Evolutionary conservation across 2,888 invertebrate genomes (phyloP).

Genomic region (Galerucella calmariensis): DNA sequence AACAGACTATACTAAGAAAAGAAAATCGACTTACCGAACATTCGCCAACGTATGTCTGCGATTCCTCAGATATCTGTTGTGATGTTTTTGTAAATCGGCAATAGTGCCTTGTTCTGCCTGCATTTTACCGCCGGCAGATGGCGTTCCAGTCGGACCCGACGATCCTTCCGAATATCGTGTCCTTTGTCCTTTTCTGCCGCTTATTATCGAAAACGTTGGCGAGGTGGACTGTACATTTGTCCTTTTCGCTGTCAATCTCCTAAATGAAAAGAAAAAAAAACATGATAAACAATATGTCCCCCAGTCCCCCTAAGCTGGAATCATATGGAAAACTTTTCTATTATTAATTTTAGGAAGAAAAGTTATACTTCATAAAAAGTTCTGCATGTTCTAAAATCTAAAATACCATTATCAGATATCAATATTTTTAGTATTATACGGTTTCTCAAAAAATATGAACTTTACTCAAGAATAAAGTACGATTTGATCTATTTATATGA

Average conservation of each 20-base stretch:
- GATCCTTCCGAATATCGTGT: constrained; percentile 49
- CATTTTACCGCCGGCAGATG: constrained; percentile 76
- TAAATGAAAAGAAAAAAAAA: constrained; percentile 16
- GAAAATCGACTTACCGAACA: constrained; percentile 79
- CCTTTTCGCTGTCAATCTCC: constrained; percentile 31
- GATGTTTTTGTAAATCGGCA: constrained; percentile 89
- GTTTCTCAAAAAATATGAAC: too few relatives aligned
- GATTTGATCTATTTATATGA: too few relatives aligned
- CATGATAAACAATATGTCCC: too few relatives aligned
- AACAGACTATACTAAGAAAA: background rate
- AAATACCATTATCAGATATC: too few relatives aligned
- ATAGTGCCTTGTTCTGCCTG: constrained; percentile 94
- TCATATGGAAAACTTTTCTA: too few relatives aligned
- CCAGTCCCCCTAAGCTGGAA: too few relatives aligned
- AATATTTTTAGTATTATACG: too few relatives aligned
- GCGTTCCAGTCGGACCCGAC: constrained; percentile 54
- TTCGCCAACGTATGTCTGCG: constrained; percentile 90
- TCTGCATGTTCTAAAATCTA: too few relatives aligned
- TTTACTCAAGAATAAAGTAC: too few relatives aligned
- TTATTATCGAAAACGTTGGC: constrained; percentile 71
- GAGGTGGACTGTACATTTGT: constrained; percentile 63
- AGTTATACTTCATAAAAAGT: too few relatives aligned
- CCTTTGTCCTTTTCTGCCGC: constrained; percentile 68
- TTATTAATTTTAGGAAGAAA: too few relatives aligned
- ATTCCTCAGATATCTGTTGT: constrained; percentile 85